A percentile compares a stretch with the other conserved stretches of the same genome.
Conservation (phyloP, 2,113 vertebrate genomes). For the Fregata magnificens region DNA sequence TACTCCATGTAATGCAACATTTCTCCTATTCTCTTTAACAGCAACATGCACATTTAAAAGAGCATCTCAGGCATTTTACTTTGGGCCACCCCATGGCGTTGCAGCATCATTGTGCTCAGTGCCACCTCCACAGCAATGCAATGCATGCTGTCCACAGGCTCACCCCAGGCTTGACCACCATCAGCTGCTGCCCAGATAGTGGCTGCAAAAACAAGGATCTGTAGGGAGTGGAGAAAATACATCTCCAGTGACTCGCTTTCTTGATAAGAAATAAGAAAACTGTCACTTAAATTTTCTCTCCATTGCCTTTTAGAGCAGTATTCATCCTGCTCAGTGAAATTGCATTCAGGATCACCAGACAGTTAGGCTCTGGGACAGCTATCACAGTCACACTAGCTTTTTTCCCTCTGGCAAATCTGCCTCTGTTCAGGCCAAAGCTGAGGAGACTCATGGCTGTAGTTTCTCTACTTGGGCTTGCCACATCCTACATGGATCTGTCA, state of each 20-base stretch:
- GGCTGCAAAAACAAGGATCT: neutral
- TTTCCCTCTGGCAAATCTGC: neutral
- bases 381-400: neutral
- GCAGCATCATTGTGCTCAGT: fast-evolving
- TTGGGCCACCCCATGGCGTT: fast-evolving
- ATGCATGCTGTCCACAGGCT: fast-evolving
- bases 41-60: neutral
- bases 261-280: neutral
- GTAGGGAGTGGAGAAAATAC: neutral
- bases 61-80: neutral
- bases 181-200: neutral
- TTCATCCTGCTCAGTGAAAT: neutral
- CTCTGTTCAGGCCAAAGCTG: neutral
- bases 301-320: neutral
- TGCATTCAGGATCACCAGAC: neutral
- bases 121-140: fast-evolving
- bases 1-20: neutral
- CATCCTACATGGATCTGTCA: neutral
- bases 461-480: neutral
- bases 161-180: neutral
- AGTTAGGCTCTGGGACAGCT: neutral
- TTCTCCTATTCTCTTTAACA: neutral
- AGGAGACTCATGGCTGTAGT: neutral
- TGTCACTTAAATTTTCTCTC: neutral
- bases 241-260: neutral